These are phyloP conservation scores for Tanypteryx hageni DNA, from an alignment of 2,888 invertebrate genomes.

Conservation along the genomic window DNA sequence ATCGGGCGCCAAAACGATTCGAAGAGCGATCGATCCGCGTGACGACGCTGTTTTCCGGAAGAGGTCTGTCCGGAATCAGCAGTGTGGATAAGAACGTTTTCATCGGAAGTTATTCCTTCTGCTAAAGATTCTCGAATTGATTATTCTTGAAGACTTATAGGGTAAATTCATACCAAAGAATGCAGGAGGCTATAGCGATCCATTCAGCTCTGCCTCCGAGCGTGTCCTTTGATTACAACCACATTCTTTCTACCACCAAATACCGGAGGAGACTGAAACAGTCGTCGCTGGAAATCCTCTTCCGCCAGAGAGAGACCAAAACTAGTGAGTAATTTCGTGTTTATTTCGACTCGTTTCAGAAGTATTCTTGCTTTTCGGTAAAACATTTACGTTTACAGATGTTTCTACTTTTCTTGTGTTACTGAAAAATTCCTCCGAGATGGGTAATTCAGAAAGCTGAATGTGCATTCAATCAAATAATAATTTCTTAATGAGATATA, in stretches of 20 bases:
- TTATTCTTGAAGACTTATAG: not conserved
- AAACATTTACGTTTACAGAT: too few relatives aligned
- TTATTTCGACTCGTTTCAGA: too few relatives aligned
- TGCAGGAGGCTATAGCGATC: not conserved
- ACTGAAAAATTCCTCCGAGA: too few relatives aligned
- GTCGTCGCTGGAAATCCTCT: slow-evolving; percentile 4
- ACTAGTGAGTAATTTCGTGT: not conserved
- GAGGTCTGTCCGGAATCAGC: too few relatives aligned
- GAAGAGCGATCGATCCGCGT: not conserved
- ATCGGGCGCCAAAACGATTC: not conserved
- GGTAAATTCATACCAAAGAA: not conserved
- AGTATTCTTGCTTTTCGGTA: too few relatives aligned
- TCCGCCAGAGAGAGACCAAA: not conserved
- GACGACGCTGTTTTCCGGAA: not conserved
- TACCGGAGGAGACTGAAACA: slow-evolving; percentile 7
- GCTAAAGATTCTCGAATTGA: not conserved
- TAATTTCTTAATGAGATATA: too few relatives aligned
- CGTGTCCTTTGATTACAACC: not conserved
- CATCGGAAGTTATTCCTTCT: not conserved
- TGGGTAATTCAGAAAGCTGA: too few relatives aligned
- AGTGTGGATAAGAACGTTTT: not conserved
- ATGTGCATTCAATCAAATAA: too few relatives aligned
- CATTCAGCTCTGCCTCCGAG: not conserved
- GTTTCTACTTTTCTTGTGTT: too few relatives aligned
- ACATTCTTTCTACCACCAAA: not conserved